Percentiles rank a stretch among this genome's conserved stretches.
Conservation (phyloP, 2,888 invertebrate genomes). For the Dromius quadrimaculatus region DNA sequence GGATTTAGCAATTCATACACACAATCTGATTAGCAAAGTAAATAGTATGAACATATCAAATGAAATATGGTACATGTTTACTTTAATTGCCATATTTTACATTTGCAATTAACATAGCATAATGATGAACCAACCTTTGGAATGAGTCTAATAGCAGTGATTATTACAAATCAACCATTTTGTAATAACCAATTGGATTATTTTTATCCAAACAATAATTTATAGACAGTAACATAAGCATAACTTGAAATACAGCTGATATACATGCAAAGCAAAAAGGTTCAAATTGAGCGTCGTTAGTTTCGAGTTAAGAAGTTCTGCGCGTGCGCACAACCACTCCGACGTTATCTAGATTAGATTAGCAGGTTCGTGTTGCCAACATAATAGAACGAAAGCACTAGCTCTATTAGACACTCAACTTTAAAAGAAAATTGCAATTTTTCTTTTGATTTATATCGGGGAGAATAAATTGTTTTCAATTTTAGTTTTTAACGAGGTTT, state of each 20-base stretch:
- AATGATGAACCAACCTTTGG: conserved; percentile 4
- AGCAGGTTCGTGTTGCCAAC: conserved; percentile 28
- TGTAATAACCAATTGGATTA: conserved; percentile 15
- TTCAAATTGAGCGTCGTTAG: neutral
- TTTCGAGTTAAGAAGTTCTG: neutral
- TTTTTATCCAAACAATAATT: conserved; percentile 17
- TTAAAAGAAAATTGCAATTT: conserved; percentile 9
- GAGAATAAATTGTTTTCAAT: neutral
- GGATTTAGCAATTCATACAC: conserved; percentile 30
- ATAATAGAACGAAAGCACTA: conserved; percentile 23
- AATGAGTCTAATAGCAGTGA: conserved; percentile 7
- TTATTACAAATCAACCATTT: conserved; percentile 12
- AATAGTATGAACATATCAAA: conserved; percentile 39
- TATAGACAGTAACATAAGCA: neutral
- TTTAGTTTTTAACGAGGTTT: conserved; percentile 10
- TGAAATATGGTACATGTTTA: conserved; percentile 31
- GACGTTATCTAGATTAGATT: conserved; percentile 32
- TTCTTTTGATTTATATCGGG: no score
- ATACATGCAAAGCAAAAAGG: neutral
- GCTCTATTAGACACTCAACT: neutral
- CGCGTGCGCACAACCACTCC: conserved; percentile 9
- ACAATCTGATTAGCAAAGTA: conserved; percentile 40
- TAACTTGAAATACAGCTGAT: conserved; percentile 20
- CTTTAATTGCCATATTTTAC: neutral
- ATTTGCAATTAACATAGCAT: conserved; percentile 28